Percentiles rank a stretch among this genome's conserved stretches.
Conservation (phyloP, 2,113 vertebrate species). For the Mobula birostris region DNA sequence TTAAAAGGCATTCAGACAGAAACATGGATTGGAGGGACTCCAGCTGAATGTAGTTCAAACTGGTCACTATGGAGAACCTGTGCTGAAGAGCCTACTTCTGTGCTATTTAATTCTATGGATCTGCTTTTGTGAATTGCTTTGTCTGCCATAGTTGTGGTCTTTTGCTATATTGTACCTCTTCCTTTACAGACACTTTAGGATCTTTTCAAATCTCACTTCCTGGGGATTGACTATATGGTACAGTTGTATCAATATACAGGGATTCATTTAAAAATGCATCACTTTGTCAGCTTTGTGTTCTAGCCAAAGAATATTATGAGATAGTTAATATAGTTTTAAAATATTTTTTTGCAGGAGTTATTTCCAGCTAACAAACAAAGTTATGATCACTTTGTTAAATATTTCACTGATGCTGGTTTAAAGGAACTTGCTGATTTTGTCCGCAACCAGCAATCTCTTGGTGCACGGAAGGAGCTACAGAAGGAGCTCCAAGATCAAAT, state of each 20-base stretch:
- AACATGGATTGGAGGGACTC: too few relatives aligned
- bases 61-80: too few relatives aligned
- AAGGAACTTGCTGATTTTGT: slow-evolving; percentile 95
- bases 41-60: too few relatives aligned
- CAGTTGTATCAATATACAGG: neutral
- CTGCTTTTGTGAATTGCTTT: neutral
- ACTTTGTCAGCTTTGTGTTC: neutral
- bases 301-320: neutral
- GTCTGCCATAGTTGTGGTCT: neutral
- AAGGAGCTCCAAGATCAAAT: slow-evolving; percentile 96
- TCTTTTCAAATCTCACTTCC: neutral
- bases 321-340: neutral
- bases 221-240: neutral
- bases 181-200: neutral
- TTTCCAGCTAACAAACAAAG: slow-evolving; percentile 98
- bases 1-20: too few relatives aligned
- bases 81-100: too few relatives aligned
- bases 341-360: slow-evolving; percentile 69
- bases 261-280: neutral
- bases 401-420: slow-evolving; percentile 93
- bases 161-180: neutral
- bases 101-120: too few relatives aligned
- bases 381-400: slow-evolving; percentile 94
- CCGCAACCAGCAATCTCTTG: slow-evolving; percentile 92
- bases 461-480: slow-evolving; percentile 90